These are phyloP conservation scores for Brachyrhaphis roseni DNA, from an alignment of 2,797 vertebrate species.

Conservation along the genomic window DNA sequence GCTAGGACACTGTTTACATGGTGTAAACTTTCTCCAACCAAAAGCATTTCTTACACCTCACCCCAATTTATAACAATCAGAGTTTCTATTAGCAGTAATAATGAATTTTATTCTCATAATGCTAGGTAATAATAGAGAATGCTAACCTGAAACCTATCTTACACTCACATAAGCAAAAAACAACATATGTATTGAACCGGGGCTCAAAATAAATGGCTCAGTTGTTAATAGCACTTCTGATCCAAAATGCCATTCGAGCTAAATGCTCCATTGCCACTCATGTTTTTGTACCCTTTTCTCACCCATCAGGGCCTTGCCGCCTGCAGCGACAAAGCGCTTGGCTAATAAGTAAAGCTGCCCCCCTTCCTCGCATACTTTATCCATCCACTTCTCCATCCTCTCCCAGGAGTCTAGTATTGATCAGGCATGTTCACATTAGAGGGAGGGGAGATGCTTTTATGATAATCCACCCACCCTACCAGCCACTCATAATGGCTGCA, in stretches of 20 bases:
- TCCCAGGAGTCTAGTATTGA: constrained; percentile 83
- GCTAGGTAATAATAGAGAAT: background rate
- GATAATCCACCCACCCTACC: constrained; percentile 78
- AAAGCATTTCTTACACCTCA: background rate
- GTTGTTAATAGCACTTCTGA: constrained; percentile 8
- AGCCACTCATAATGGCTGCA: constrained; percentile 82
- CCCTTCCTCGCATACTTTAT: constrained; percentile 58
- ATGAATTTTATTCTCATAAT: background rate
- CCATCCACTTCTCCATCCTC: constrained; percentile 52
- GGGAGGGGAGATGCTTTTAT: constrained; percentile 84
- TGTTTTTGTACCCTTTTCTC: background rate
- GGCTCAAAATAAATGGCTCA: background rate
- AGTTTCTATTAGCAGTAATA: background rate
- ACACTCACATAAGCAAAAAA: background rate
- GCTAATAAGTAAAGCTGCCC: constrained; percentile 62
- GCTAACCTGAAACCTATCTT: background rate
- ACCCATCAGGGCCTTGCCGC: background rate
- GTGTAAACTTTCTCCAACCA: background rate
- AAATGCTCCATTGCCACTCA: constrained; percentile 2
- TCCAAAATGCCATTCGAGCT: constrained; percentile 1
- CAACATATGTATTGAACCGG: background rate
- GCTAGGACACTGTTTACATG: background rate
- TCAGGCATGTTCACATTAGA: constrained; percentile 82
- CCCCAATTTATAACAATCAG: background rate
- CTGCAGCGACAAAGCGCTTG: constrained; percentile 38